Base-by-base conservation (phyloP, 2,797 vertebrate species). In the Psittacula echo region DNA sequence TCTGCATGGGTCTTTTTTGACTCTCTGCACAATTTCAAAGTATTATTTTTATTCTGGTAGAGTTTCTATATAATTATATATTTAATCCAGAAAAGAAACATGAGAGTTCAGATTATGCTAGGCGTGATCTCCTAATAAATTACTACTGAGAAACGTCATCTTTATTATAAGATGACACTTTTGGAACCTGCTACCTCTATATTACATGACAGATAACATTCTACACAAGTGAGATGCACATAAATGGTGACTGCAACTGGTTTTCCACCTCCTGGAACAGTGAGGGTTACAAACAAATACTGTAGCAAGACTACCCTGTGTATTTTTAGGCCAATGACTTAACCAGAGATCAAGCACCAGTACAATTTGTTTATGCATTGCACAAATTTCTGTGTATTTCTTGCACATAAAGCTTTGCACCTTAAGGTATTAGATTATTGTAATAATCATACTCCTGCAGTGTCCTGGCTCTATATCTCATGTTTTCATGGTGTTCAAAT, bases 261-360 rank as follows among this genome's bases (percentile, higher is more conserved):
- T 90, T 95, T 82, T 95, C 92, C 53, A 48, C 39, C 80, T 89
- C 47, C 67, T 91, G 87, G 97, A 97, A 97, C 97, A 98, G 97
- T 96, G 96, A 94, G 91, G 96, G 93, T 96, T 96, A 92, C 91
- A 97, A 97, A 98, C 97, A 97, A 96, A 97, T 98, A 97, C 97
- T 98, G 98, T 96, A 97, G 97, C 85, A 96, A 97, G 96, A 96
- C 97, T 95, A 97, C 83, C 67, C 87, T 71, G 90, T 95, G 42
- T 98, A 98, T 99, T 98, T 99, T 98, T 99, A 98, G 98, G 97
- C 90, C 94, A 96, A 94, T 98, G 98, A 98, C 98, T 98, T 98
- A 98, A 98, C 65, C 51, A 37, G 56, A 89, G 65, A 90, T 93
- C 90, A 94, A 96, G 64, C 89, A 89, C 72, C 78, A 86, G 84